Evolutionary conservation across 2,113 vertebrate species (phyloP), one percentile per base, ranked within the genome.

Genomic region (Ranitomeya variabilis): DNA sequence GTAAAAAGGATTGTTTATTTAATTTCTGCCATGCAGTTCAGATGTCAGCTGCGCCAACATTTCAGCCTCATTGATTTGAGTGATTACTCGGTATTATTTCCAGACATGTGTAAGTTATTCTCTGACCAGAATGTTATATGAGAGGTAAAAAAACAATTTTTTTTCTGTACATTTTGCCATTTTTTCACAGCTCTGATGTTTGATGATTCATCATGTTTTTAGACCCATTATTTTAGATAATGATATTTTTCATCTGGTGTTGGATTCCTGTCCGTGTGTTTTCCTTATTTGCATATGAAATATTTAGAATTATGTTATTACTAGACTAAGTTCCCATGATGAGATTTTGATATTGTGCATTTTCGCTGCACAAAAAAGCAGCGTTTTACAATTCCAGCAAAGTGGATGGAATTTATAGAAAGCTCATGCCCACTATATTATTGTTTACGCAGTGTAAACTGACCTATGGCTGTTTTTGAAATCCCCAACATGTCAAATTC

Each of bases 61-160:
- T 83, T 83, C 64, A 83, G 82, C 66, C 82, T 83, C 64, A 83
- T 69, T 83, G 82, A 83, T 83, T 83, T 54, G 64, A 83, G 45
- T 69, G 82, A 83, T 83, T 69, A 71, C 82, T 55, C 64, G 55
- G 82, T 83, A 83, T 83, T 83, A 55, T 69, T 69, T 69, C 62
- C 69, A 69, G 64, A 69, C 82, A 26, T 69, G 64, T 82, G 60
- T 52, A 21, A 37, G 64, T 83, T 52, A 52, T n/a, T 83, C 64
- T 83, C 62, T 69, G 82, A 55, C 64, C 64, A 83, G 82, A 71
- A 83, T 69, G 3, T 54, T 83, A n/a, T 64, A 83, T 51, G 45
- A 52, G 21, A 51, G 55, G 82, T 45, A 37, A 21, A 81, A 81
- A 45, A 23, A 7, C 13, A 23, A 69, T 69, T 69, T 83, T 45